Conservation (phyloP, 2,113 vertebrate species). For the Semicossyphus pulcher region DNA sequence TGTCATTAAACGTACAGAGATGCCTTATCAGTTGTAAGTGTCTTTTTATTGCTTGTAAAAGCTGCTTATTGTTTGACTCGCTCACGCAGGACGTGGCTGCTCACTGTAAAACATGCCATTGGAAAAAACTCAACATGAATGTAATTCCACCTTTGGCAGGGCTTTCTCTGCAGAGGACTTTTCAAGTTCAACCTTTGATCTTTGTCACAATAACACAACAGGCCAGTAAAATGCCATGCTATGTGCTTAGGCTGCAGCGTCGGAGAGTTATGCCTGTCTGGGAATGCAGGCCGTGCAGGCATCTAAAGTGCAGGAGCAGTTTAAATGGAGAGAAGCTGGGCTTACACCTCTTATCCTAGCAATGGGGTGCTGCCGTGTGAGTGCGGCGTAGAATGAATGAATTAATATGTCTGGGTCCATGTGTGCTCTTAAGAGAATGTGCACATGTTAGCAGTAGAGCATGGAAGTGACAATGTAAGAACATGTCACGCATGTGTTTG, state of each 20-base stretch:
- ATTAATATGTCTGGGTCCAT: conserved; percentile 44
- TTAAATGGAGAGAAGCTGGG: conserved; percentile 56
- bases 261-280: conserved; percentile 66
- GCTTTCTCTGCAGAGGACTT: conserved; percentile 60
- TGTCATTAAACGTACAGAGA: conserved; percentile 72
- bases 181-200: conserved; percentile 82
- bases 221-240: conserved; percentile 71
- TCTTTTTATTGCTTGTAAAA: conserved; percentile 80
- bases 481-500: not conserved
- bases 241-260: conserved; percentile 53
- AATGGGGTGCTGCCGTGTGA: conserved; percentile 57
- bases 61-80: conserved; percentile 64
- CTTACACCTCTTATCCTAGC: conserved; percentile 54
- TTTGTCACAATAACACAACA: conserved; percentile 76
- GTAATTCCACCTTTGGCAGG: conserved; percentile 54
- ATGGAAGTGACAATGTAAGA: conserved; percentile 13
- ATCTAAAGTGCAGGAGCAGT: conserved; percentile 23
- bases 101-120: conserved; percentile 59
- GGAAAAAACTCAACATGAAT: conserved; percentile 59
- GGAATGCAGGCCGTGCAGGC: conserved; percentile 56
- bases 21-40: conserved; percentile 74
- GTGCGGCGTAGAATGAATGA: conserved; percentile 31
- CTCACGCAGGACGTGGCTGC: conserved; percentile 63
- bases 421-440: conserved; percentile 32
- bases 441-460: conserved; percentile 29